Evolutionary conservation across 2,888 invertebrate genomes (phyloP), one percentile per base, ranked within the genome.

Genomic region (Acheta domesticus): DNA sequence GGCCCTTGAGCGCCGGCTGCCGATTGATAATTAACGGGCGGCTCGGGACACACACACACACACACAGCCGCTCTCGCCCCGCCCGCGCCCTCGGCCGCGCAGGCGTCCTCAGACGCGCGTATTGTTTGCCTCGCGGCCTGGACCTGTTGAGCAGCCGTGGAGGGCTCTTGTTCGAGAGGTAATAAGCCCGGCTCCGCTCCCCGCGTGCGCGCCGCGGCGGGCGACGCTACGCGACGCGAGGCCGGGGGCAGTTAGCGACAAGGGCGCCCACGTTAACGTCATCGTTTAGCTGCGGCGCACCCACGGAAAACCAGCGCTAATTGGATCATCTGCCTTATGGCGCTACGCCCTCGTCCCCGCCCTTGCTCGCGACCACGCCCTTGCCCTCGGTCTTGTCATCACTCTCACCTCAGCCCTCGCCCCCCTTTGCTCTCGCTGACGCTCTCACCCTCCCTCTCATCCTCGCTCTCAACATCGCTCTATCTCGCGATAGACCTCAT

Each of bases 11-110:
- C 16, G n/a, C 16, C n/a, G 1, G 62, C 62, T 62, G 62, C 16
- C 62, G 62, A 62, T 62, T 62, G 62, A 62, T 62, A 62, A 62
- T 62, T 62, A 62, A 62, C 62, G 62, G n/a, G 62, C n/a, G 62
- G 16, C 14, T 0, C 16, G 16, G 62, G 62, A n/a, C 14, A 14
- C 14, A n/a, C n/a, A n/a, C 62, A n/a, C 14, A 62, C 14, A n/a
- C 4, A 16, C 62, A 19, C 14, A n/a, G n/a, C n/a, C n/a, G n/a
- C n/a, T n/a, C n/a, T n/a, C n/a, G n/a, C n/a, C n/a, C 50, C 12
- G 12, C 2, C 14, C 50, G 3, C 62, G 12, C 4, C 2, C 11
- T n/a, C 62, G 14, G 12, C 62, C 14, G 62, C 62, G 62, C 62
- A 19, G 62, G n/a, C 62, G 62, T n/a, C 62, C n/a, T 62, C 62